phyloP scores from a whole-genome alignment of 2,888 invertebrate species.

The Heliconius sara region DNA sequence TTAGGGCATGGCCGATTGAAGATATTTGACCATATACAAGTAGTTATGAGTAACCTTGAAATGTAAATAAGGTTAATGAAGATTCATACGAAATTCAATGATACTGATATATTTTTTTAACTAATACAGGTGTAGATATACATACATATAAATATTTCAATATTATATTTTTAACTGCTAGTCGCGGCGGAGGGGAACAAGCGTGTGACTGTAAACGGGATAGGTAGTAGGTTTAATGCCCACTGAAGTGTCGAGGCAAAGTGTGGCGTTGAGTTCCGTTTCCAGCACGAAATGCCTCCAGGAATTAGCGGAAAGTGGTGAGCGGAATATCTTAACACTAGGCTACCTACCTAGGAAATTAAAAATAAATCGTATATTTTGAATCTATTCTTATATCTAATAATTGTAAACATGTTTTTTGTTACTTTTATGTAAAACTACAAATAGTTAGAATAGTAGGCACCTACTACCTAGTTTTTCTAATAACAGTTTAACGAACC shows the following conservation, averaged over 20 bases:
- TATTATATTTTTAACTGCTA: background rate
- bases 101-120: constrained; percentile 21
- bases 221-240: no score
- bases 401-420: no score
- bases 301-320: no score
- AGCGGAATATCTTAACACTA: no score
- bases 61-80: constrained; percentile 38
- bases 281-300: no score
- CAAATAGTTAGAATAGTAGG: background rate
- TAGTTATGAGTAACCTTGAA: constrained; percentile 36
- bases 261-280: no score
- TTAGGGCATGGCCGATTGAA: constrained; percentile 44
- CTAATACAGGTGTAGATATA: background rate
- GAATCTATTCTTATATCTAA: no score
- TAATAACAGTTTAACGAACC: constrained; percentile 61
- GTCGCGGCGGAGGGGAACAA: no score
- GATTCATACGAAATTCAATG: constrained; percentile 36
- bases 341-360: no score
- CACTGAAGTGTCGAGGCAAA: no score
- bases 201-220: no score
- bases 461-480: background rate
- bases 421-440: background rate
- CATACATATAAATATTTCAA: background rate
- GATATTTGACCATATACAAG: constrained; percentile 33
- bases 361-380: background rate